Percentiles rank a stretch among this genome's conserved stretches.
phyloP scores from a whole-genome alignment of 2,113 vertebrate genomes.

The Catharus fuscescens region DNA sequence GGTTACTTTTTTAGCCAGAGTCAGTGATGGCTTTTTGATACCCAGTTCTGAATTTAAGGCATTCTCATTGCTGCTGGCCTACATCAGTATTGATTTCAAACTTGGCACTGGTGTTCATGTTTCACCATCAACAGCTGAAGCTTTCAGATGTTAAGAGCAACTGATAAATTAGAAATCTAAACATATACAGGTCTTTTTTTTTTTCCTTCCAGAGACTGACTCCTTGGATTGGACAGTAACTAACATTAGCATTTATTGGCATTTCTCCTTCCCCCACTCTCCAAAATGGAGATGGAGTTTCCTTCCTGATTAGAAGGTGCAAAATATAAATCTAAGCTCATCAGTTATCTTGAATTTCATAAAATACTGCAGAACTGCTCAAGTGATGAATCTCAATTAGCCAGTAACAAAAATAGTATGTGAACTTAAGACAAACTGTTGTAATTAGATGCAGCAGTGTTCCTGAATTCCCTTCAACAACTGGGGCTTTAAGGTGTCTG shows the following conservation, averaged over 20 bases:
- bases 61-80: not conserved
- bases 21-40: not conserved
- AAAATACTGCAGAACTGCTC: not conserved
- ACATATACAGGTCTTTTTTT: not conserved
- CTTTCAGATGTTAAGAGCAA: not conserved
- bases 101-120: not conserved
- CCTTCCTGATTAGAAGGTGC: not conserved
- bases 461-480: not conserved
- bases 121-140: not conserved
- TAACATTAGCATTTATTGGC: not conserved
- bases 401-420: not conserved
- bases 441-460: not conserved
- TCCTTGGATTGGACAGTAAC: not conserved
- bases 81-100: not conserved
- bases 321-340: not conserved
- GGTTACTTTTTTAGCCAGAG: not conserved
- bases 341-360: not conserved
- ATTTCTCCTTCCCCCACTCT: not conserved
- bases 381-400: not conserved
- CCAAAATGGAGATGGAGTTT: not conserved
- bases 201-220: not conserved
- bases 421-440: not conserved
- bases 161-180: not conserved
- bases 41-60: not conserved
- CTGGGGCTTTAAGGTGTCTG: not conserved